Conservation (phyloP, 2,113 vertebrate species). For the Sinocyclocheilus maitianheensis region DNA sequence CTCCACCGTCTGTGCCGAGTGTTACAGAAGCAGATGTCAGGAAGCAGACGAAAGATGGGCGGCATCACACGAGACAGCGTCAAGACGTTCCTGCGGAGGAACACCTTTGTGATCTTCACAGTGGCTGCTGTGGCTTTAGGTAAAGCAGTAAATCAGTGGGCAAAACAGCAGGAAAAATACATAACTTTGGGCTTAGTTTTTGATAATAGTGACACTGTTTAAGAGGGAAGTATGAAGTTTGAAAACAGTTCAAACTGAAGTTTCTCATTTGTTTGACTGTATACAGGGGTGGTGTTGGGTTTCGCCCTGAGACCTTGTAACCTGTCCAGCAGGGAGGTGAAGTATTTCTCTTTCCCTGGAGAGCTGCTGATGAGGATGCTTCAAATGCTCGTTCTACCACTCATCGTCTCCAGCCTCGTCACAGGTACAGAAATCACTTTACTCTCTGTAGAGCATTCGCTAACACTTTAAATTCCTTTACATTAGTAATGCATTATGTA, state of each 20-base stretch:
- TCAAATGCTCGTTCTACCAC: constrained; percentile 93
- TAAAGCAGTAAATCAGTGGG: constrained; percentile 59
- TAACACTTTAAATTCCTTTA: background rate
- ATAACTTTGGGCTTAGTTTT: background rate
- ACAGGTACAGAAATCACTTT: constrained; percentile 78
- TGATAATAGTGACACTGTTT: background rate
- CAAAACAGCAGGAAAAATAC: background rate
- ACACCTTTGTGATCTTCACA: constrained; percentile 90
- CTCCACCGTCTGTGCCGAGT: constrained; percentile 73
- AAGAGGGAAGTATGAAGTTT: background rate
- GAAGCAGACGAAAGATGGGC: constrained; percentile 77
- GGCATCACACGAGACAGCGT: constrained; percentile 73
- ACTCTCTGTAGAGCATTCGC: background rate
- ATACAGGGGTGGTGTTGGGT: constrained; percentile 85
- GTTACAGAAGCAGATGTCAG: constrained; percentile 75
- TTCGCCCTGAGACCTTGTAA: constrained; percentile 85
- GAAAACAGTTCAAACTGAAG: too few relatives aligned
- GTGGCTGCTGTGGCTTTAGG: constrained; percentile 84
- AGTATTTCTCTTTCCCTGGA: constrained; percentile 94
- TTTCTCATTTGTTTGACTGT: background rate
- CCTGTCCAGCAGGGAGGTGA: constrained; percentile 88
- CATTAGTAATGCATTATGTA: background rate
- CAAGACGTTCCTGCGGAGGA: constrained; percentile 79
- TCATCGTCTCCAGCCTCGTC: constrained; percentile 94
- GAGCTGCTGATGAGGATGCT: constrained; percentile 98